A percentile compares a stretch with the other conserved stretches of the same genome.
Conservation (phyloP, 1,140 invertebrate species). For the Chlorops oryzae region DNA sequence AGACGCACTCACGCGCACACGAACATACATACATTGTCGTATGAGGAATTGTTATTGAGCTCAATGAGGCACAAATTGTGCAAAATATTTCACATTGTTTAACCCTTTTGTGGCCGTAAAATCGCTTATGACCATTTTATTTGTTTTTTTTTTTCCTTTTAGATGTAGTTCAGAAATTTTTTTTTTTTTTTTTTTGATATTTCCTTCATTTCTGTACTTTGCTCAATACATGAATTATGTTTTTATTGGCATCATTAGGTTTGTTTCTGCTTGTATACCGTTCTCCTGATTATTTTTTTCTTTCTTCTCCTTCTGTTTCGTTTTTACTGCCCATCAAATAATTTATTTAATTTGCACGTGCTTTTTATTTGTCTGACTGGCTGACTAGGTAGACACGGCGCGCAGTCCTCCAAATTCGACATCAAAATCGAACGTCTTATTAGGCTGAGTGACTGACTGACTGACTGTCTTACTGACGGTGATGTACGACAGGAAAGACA, state of each 20-base stretch:
- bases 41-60: slow-evolving; percentile 46
- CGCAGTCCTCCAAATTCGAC: too few species aligned
- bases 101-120: background rate
- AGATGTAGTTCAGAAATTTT: background rate
- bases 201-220: slow-evolving; percentile 5
- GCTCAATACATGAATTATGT: slow-evolving; percentile 29
- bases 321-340: background rate
- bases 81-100: slow-evolving; percentile 33
- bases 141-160: background rate
- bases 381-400: too few species aligned
- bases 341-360: too few species aligned
- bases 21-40: background rate
- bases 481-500: too few species aligned
- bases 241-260: slow-evolving; percentile 28
- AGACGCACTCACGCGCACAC: background rate
- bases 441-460: too few species aligned
- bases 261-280: background rate
- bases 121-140: background rate
- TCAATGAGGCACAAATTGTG: slow-evolving; percentile 47
- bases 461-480: too few species aligned
- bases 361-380: too few species aligned
- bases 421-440: too few species aligned
- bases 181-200: background rate
- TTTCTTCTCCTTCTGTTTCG: background rate
- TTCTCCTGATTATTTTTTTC: background rate